Conservation (phyloP, 2,797 vertebrate species). For the Silurus lanzhouensis region DNA sequence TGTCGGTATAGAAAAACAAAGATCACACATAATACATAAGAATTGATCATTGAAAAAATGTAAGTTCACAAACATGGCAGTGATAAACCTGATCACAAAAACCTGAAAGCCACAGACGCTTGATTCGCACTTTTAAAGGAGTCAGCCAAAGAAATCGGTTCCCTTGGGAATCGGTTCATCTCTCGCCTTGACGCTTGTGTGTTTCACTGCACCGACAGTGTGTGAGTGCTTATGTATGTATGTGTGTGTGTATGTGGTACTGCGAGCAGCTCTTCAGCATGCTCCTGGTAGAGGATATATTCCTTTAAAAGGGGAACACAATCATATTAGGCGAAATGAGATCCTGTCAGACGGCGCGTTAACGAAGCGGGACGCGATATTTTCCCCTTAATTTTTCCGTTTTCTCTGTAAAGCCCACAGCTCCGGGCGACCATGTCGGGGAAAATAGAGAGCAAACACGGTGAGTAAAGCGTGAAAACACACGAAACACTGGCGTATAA, state of each 20-base stretch:
- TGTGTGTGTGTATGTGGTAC: not conserved
- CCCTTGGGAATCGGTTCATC: not conserved
- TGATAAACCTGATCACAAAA: not conserved
- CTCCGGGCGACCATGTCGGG: constrained; percentile 18
- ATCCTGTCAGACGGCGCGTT: not conserved
- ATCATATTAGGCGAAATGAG: not conserved
- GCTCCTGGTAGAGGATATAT: constrained; percentile 3
- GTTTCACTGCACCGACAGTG: not conserved
- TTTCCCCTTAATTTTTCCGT: no score
- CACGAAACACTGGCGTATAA: not conserved
- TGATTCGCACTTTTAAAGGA: not conserved
- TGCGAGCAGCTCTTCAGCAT: constrained; percentile 16
- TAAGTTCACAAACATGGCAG: not conserved
- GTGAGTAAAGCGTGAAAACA: constrained; percentile 13
- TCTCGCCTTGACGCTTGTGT: not conserved
- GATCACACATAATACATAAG: not conserved
- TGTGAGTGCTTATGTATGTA: not conserved
- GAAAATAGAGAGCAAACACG: constrained; percentile 35
- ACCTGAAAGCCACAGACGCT: not conserved
- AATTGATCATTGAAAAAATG: not conserved
- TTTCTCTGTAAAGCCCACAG: constrained; percentile 4
- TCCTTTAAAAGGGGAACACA: not conserved
- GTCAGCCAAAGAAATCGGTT: constrained; percentile 8
- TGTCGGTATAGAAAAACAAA: not conserved
- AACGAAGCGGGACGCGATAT: not conserved